A percentile compares a stretch with the other conserved stretches of the same genome.
These are phyloP conservation scores for Podarcis raffonei DNA, from an alignment of 2,113 vertebrate species.

Conservation along the genomic window DNA sequence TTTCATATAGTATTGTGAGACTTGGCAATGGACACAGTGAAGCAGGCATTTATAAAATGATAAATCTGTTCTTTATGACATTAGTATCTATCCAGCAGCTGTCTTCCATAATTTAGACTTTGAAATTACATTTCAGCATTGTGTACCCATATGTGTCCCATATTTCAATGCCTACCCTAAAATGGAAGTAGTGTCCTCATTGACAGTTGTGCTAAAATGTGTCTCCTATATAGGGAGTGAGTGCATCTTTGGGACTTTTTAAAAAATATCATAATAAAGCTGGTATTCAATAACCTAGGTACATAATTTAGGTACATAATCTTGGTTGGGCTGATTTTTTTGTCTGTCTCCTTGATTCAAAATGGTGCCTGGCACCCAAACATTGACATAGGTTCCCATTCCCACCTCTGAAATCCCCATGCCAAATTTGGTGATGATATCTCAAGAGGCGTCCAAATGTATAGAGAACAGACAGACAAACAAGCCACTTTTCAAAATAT, in stretches of 20 bases:
- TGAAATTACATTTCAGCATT: not conserved
- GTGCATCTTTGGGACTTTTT: not conserved
- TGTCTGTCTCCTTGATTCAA: too few relatives aligned
- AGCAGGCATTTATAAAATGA: not conserved
- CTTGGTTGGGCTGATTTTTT: too few relatives aligned
- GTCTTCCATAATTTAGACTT: not conserved
- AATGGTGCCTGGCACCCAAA: too few relatives aligned
- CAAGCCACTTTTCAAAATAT: too few relatives aligned
- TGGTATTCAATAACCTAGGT: too few relatives aligned
- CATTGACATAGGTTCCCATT: too few relatives aligned
- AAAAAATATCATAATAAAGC: too few relatives aligned
- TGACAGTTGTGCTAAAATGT: not conserved
- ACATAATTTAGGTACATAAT: too few relatives aligned
- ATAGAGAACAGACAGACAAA: too few relatives aligned
- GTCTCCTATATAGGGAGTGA: not conserved
- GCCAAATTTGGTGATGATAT: too few relatives aligned
- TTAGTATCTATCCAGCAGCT: not conserved
- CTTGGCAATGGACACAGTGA: not conserved
- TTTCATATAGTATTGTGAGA: accelerated
- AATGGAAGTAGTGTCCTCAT: not conserved
- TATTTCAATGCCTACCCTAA: not conserved
- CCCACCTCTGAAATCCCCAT: too few relatives aligned
- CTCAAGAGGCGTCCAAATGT: too few relatives aligned
- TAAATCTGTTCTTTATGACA: not conserved
- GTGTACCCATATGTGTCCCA: not conserved